Conservation (phyloP, 1,140 invertebrate genomes). For the Lithobius niger region DNA sequence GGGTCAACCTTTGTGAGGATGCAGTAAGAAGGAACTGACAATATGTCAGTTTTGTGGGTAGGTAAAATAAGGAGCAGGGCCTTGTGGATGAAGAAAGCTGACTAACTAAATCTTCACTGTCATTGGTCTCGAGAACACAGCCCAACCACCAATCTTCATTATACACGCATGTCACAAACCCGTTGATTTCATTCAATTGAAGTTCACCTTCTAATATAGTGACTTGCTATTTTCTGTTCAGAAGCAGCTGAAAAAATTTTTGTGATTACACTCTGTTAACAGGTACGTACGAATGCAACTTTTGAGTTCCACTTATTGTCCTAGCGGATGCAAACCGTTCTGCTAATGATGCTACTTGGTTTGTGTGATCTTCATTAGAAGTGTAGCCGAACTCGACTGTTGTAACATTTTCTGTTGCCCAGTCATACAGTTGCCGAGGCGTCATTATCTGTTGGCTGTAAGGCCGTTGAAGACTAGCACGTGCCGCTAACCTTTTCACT, state of each 20-base stretch:
- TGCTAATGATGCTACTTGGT: no score
- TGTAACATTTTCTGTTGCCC: slow-evolving; percentile 4
- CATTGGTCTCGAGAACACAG: slow-evolving; percentile 1
- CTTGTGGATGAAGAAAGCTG: slow-evolving; percentile 12
- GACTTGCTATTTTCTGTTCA: background rate
- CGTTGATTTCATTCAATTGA: background rate
- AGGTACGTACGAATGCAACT: background rate
- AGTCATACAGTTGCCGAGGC: slow-evolving; percentile 9
- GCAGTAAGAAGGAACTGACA: no score
- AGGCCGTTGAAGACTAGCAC: slow-evolving; percentile 17
- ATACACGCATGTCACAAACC: slow-evolving; percentile 11
- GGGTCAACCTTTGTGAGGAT: no score
- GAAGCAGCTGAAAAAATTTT: background rate
- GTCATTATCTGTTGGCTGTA: slow-evolving; percentile 12
- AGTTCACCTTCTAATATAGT: background rate
- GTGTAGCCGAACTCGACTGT: no score
- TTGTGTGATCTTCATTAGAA: no score
- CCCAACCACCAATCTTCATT: slow-evolving; percentile 2
- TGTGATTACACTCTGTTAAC: background rate
- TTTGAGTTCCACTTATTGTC: background rate
- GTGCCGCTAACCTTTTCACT: slow-evolving; percentile 20
- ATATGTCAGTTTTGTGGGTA: no score
- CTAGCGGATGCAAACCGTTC: background rate
- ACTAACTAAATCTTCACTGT: background rate
- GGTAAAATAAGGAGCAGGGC: no score